These are phyloP conservation scores for Chrysochloris asiatica DNA, from an alignment of 2,113 vertebrate genomes.

Conservation along the genomic window DNA sequence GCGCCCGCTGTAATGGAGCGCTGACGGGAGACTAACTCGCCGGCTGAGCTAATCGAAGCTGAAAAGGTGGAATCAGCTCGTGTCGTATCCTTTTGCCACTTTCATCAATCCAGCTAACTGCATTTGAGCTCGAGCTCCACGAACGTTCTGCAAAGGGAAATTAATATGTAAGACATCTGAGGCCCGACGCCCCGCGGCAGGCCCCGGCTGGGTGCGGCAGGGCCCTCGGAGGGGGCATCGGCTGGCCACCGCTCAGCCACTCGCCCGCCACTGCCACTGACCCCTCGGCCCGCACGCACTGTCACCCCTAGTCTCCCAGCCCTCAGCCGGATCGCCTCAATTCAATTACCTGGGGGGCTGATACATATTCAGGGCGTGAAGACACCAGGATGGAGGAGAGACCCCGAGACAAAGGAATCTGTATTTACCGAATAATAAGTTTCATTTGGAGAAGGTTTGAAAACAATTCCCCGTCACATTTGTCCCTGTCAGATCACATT, in stretches of 20 bases:
- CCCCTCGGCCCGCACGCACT: slow-evolving; percentile 66
- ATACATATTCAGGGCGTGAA: slow-evolving; percentile 97
- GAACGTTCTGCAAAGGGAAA: slow-evolving; percentile 95
- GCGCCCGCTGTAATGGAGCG: slow-evolving; percentile 85
- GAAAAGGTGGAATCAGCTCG: slow-evolving; percentile 99
- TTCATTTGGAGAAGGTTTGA: slow-evolving; percentile 98
- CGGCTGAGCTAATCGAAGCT: slow-evolving; percentile 99
- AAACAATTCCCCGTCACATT: slow-evolving; percentile 98
- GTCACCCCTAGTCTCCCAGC: slow-evolving; percentile 4
- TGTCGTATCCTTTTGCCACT: slow-evolving; percentile 97
- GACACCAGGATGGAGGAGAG: slow-evolving; percentile 82
- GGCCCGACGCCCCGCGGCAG: slow-evolving; percentile 85
- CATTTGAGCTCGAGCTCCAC: slow-evolving; percentile 94
- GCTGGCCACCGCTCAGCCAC: slow-evolving; percentile 91
- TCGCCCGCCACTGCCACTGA: slow-evolving; percentile 82
- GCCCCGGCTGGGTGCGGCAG: slow-evolving; percentile 89
- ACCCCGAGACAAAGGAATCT: slow-evolving; percentile 94
- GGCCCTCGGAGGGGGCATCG: slow-evolving; percentile 89
- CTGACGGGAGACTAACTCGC: slow-evolving; percentile 92
- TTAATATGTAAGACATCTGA: slow-evolving; percentile 99
- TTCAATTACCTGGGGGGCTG: slow-evolving; percentile 95
- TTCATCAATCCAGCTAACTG: slow-evolving; percentile 99
- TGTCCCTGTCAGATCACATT: slow-evolving; percentile 99
- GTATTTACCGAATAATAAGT: slow-evolving; percentile 99
- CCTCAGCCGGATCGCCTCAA: slow-evolving; percentile 87